Evolutionary conservation across 2,113 vertebrate genomes (phyloP), one percentile per base, ranked within the genome.

Genomic region (Archocentrus centrarchus): DNA sequence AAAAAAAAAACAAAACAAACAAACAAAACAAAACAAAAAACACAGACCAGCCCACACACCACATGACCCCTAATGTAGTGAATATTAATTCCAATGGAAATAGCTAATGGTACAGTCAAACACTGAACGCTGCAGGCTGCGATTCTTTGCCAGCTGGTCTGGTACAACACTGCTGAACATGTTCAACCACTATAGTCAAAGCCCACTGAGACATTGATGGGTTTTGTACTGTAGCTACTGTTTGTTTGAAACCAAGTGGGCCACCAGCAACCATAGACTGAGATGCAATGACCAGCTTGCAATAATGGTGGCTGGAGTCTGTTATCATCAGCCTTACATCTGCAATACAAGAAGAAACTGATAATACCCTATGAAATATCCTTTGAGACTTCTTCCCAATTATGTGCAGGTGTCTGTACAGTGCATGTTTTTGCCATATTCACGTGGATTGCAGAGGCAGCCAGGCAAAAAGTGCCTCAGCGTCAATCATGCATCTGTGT

Each of bases 401-500:
- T 55, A 64, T 7, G 58, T 80, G 79, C 30, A 76, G 77, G 82
- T 80, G 68, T 88, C 2, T 81, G 79, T 64, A 80, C 79, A 70
- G 60, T 55, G 59, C 86, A 63, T 41, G 11, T 62, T 83, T 58
- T 63, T 86, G 73, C 80, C 35, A 82, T n/a, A 59, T 79, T 75
- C 63, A 2, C 73, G 62, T n/a, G 80, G 82, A 22, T 84, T 27
- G 44, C 32, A 59, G 83, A 81, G 39, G 81, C 84, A 82, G 75
- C 47, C 32, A 62, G 68, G 70, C 35, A 78, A 64, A 68, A 75
- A 82, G 83, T 17, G 47, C 27, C 37, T 81, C 8, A 13, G 59
- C 68, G n/a, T 90, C 90, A 90, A 81, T 92, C 88, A 90, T 11
- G 60, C 83, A 86, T 86, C 85, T 88, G 75, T 47, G 68, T 79